Conservation (phyloP, 2,113 vertebrate genomes). For the Ia io region DNA sequence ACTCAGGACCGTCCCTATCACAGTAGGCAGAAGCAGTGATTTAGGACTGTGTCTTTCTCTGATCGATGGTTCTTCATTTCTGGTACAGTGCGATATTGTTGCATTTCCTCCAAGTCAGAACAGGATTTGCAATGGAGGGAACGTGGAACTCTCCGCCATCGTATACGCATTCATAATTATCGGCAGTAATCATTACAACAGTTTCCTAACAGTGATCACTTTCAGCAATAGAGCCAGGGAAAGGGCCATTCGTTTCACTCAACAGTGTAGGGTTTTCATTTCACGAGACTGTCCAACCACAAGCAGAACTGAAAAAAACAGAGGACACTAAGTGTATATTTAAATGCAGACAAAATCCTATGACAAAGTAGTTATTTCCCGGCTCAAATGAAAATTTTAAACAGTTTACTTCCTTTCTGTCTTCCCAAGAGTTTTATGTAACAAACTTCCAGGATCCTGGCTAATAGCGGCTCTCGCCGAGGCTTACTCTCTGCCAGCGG, state of each 20-base stretch:
- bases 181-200: conserved; percentile 35
- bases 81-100: neutral
- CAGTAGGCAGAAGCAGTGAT: conserved; percentile 37
- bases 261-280: conserved; percentile 31
- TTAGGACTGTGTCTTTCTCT: conserved; percentile 27
- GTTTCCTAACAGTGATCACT: conserved; percentile 61
- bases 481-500: conserved; percentile 80
- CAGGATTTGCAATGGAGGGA: neutral
- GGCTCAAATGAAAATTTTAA: conserved; percentile 77
- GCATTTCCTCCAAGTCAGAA: neutral
- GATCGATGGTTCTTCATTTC: conserved; percentile 29
- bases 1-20: conserved; percentile 46
- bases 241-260: conserved; percentile 63
- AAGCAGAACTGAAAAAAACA: conserved; percentile 62
- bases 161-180: conserved; percentile 57
- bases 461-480: conserved; percentile 83
- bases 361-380: conserved; percentile 71
- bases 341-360: conserved; percentile 70
- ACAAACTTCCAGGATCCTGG: conserved; percentile 86
- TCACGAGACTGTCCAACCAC: conserved; percentile 72
- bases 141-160: conserved; percentile 7
- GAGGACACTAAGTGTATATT: conserved; percentile 63
- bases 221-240: neutral
- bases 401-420: conserved; percentile 79
- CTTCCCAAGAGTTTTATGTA: conserved; percentile 81